Percentiles rank a stretch among this genome's conserved stretches.
Conservation (phyloP, 2,113 vertebrate species). For the Nerophis ophidion region DNA sequence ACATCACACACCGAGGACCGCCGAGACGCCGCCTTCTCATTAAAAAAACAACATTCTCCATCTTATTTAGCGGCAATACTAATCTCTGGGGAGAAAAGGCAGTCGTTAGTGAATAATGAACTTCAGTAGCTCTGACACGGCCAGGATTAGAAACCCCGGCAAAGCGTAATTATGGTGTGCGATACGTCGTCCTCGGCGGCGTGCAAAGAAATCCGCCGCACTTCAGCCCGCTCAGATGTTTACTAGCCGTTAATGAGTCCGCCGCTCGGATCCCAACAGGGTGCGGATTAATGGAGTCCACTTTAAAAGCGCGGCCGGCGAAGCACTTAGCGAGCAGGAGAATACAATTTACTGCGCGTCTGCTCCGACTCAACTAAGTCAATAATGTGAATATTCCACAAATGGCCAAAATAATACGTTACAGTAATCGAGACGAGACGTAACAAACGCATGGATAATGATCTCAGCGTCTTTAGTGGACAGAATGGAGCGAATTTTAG, state of each 20-base stretch:
- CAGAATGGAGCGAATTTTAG: too few species aligned
- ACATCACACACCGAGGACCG: slow-evolving; percentile 8
- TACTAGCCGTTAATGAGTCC: slow-evolving; percentile 5
- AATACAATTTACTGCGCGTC: background rate
- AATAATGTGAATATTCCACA: background rate
- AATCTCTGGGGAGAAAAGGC: slow-evolving; percentile 12
- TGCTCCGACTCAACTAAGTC: background rate
- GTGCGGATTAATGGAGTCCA: background rate
- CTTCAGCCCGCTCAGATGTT: background rate
- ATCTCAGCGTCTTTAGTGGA: too few species aligned
- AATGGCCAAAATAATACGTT: too few species aligned
- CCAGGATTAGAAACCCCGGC: slow-evolving; percentile 8
- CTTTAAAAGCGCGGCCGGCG: background rate
- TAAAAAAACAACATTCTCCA: slow-evolving; percentile 22
- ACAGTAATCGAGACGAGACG: too few species aligned
- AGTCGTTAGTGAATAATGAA: slow-evolving; percentile 11
- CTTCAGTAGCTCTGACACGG: slow-evolving; percentile 18
- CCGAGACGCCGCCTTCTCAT: slow-evolving; percentile 28
- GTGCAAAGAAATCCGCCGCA: slow-evolving; percentile 14
- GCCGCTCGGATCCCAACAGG: background rate
- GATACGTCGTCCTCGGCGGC: background rate
- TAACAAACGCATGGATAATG: too few species aligned
- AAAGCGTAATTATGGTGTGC: slow-evolving; percentile 12
- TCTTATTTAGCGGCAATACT: slow-evolving; percentile 28
- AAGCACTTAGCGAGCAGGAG: background rate